phyloP scores from a whole-genome alignment of 1,140 invertebrate species.

The Vanessa tameamea region DNA sequence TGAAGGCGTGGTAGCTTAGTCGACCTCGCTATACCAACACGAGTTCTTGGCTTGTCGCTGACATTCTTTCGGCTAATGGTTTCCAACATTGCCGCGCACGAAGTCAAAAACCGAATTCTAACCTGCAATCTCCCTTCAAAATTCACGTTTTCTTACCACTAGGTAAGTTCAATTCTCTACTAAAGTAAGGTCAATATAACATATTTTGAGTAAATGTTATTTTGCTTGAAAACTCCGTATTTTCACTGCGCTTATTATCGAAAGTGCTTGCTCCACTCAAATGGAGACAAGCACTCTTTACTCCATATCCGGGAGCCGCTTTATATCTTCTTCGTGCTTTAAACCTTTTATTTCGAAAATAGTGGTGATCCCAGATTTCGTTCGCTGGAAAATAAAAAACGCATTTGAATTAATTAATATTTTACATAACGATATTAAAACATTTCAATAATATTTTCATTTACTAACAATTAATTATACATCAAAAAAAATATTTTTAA shows the following conservation, averaged over 20 bases:
- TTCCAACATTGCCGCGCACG: too few species aligned
- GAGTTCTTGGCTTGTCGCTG: too few species aligned
- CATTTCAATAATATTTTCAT: neutral
- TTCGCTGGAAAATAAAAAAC: neutral
- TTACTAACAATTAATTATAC: neutral
- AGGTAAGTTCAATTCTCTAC: too few species aligned
- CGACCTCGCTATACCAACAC: too few species aligned
- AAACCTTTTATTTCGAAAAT: conserved; percentile 24
- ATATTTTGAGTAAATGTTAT: neutral
- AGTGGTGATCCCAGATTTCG: neutral
- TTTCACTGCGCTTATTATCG: conserved; percentile 30
- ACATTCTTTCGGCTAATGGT: too few species aligned
- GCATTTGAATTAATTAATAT: neutral
- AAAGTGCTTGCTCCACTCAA: conserved; percentile 25
- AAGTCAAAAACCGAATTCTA: too few species aligned
- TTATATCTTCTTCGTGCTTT: conserved; percentile 34
- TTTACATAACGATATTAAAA: neutral
- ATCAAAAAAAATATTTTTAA: neutral
- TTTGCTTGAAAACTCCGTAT: conserved; percentile 15
- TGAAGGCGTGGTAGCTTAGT: too few species aligned
- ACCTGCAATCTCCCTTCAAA: too few species aligned
- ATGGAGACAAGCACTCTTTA: conserved; percentile 28
- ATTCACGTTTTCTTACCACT: too few species aligned
- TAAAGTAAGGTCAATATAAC: too few species aligned
- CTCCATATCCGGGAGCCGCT: conserved; percentile 24